phyloP scores from a whole-genome alignment of 2,113 vertebrate genomes.

The Xenopus borealis region DNA sequence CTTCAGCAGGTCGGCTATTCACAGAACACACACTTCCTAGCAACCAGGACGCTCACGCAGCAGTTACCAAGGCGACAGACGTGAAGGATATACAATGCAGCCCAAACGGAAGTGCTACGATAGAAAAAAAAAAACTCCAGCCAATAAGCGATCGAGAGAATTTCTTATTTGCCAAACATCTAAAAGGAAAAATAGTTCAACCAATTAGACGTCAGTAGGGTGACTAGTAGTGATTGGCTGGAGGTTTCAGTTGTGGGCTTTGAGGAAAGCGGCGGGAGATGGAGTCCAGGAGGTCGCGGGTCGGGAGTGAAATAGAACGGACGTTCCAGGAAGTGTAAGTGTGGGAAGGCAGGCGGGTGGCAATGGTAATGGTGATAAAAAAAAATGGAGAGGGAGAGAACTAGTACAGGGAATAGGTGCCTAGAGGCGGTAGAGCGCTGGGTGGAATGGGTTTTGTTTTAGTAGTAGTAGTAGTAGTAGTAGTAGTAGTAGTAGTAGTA shows the following conservation, averaged over 20 bases:
- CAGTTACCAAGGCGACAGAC: no score
- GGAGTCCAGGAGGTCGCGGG: not conserved
- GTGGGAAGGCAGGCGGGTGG: not conserved
- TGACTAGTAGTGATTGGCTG: not conserved
- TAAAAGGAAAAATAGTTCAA: not conserved
- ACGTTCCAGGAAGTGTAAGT: constrained; percentile 4
- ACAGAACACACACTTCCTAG: no score
- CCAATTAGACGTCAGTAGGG: not conserved
- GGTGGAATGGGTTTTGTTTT: no score
- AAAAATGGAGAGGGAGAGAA: not conserved
- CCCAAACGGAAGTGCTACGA: no score
- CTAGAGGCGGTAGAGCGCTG: no score
- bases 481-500: no score
- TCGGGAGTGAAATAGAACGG: not conserved
- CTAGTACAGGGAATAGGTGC: not conserved
- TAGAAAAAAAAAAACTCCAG: no score
- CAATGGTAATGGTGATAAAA: not conserved
- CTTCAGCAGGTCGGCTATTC: no score
- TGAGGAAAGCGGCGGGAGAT: not conserved
- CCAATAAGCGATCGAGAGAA: no score
- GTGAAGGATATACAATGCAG: no score
- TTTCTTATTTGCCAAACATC: not conserved
- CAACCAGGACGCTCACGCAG: no score
- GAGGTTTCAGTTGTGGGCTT: not conserved
- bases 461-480: no score